phyloP scores from a whole-genome alignment of 2,888 invertebrate genomes.

The Netelia virgata region DNA sequence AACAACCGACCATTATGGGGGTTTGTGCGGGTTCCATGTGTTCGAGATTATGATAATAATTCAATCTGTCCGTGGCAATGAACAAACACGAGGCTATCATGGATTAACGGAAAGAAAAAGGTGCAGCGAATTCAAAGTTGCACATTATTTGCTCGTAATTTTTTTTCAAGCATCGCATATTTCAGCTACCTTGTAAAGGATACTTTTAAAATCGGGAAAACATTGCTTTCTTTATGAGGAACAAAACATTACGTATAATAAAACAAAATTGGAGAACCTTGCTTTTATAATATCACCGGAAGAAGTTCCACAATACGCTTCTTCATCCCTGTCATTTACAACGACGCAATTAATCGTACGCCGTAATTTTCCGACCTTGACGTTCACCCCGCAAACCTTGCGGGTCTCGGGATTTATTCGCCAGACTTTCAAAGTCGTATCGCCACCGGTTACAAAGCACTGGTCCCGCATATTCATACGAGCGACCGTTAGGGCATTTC shows the following conservation, averaged over 20 bases:
- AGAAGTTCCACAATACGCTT: slow-evolving; percentile 93
- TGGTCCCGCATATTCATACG: slow-evolving; percentile 87
- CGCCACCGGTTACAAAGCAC: slow-evolving; percentile 91
- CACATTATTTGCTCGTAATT: no score
- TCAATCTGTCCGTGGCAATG: slow-evolving; percentile 83
- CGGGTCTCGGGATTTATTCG: slow-evolving; percentile 89
- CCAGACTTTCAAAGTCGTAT: slow-evolving; percentile 91
- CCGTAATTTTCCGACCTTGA: slow-evolving; percentile 92
- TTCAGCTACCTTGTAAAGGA: no score
- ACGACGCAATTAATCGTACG: slow-evolving; percentile 91
- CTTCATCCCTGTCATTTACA: slow-evolving; percentile 89
- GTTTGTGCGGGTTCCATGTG: slow-evolving; percentile 86
- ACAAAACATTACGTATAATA: not conserved
- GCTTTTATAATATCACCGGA: slow-evolving; percentile 91
- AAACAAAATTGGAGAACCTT: slow-evolving; percentile 71
- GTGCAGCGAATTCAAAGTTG: no score
- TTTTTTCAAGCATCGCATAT: no score
- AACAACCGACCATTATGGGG: slow-evolving; percentile 89
- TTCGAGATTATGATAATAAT: slow-evolving; percentile 87
- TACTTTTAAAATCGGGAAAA: not conserved
- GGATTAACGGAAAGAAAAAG: not conserved
- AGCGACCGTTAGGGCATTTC: slow-evolving; percentile 88
- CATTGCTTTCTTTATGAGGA: not conserved
- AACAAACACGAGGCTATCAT: not conserved
- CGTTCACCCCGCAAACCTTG: slow-evolving; percentile 90